A percentile compares a stretch with the other conserved stretches of the same genome.
Evolutionary conservation across 2,113 vertebrate genomes (phyloP).

Genomic region (Synchiropus splendidus): DNA sequence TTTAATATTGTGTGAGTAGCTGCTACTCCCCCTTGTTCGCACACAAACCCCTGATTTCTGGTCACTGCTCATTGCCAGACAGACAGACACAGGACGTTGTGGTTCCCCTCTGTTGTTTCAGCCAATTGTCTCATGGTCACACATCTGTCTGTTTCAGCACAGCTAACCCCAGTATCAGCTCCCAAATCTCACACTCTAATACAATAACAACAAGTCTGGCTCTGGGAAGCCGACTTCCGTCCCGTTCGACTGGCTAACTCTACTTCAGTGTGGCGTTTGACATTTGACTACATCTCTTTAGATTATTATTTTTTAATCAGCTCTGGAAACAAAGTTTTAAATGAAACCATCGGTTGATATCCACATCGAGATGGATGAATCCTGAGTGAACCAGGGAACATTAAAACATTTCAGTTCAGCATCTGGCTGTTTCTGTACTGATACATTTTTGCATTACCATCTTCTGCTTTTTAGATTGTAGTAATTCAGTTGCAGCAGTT

Average conservation of each 20-base stretch:
- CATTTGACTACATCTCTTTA: too few relatives aligned
- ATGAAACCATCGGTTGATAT: too few relatives aligned
- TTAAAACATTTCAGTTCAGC: too few relatives aligned
- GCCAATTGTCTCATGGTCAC: slow-evolving; percentile 38
- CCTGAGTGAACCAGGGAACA: too few relatives aligned
- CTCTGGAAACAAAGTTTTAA: too few relatives aligned
- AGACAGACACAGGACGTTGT: slow-evolving; percentile 34
- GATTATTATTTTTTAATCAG: too few relatives aligned
- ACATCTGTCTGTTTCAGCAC: slow-evolving; percentile 54
- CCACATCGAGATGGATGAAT: too few relatives aligned
- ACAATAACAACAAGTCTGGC: slow-evolving; percentile 37
- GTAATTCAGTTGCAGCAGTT: too few relatives aligned
- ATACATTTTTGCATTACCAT: too few relatives aligned
- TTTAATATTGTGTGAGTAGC: slow-evolving; percentile 4
- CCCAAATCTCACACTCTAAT: slow-evolving; percentile 49
- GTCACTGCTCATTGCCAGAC: slow-evolving; percentile 34
- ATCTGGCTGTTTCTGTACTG: too few relatives aligned
- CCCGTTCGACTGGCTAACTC: slow-evolving; percentile 2
- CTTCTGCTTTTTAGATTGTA: too few relatives aligned
- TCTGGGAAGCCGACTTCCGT: slow-evolving; percentile 43
- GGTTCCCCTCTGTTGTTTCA: slow-evolving; percentile 47
- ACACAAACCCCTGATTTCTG: slow-evolving; percentile 15
- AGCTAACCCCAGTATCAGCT: slow-evolving; percentile 55
- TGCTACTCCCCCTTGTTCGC: not conserved
- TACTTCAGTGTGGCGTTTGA: slow-evolving; percentile 11